Conservation (phyloP, 1,140 invertebrate genomes). For the Saxidomus purpurata region DNA sequence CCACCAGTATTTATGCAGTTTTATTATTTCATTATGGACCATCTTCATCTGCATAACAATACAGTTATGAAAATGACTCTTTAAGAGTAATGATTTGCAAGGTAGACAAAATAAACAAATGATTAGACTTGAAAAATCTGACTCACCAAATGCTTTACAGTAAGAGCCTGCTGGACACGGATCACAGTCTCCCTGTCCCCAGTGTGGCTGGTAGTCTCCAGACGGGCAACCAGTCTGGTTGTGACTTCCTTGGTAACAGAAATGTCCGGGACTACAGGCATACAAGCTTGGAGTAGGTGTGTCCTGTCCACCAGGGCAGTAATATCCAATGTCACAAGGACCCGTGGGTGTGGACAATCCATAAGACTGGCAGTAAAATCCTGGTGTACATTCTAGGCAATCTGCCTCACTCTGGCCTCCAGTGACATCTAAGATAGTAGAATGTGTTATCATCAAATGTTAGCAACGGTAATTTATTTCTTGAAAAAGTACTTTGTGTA, state of each 20-base stretch:
- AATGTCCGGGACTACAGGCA: slow-evolving; percentile 82
- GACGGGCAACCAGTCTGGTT: slow-evolving; percentile 84
- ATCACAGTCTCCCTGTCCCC: slow-evolving; percentile 79
- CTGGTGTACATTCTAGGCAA: slow-evolving; percentile 81
- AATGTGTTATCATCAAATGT: too few relatives aligned
- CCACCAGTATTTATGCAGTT: too few relatives aligned
- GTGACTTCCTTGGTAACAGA: slow-evolving; percentile 81
- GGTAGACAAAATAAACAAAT: too few relatives aligned
- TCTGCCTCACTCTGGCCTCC: slow-evolving; percentile 77
- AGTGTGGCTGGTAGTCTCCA: slow-evolving; percentile 83
- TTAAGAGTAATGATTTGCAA: too few relatives aligned
- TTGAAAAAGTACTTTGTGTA: too few relatives aligned
- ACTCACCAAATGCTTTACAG: slow-evolving; percentile 83
- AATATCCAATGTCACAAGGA: slow-evolving; percentile 80
- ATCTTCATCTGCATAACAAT: too few relatives aligned
- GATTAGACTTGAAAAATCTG: not conserved
- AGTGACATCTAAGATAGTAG: slow-evolving; percentile 75
- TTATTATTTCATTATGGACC: too few relatives aligned
- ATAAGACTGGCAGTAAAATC: slow-evolving; percentile 82
- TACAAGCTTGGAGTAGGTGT: slow-evolving; percentile 73
- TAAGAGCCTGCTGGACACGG: slow-evolving; percentile 82
- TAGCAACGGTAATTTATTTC: too few relatives aligned
- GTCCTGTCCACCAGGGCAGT: slow-evolving; percentile 82
- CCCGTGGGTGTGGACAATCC: slow-evolving; percentile 76
- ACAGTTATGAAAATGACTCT: too few relatives aligned